phyloP scores from a whole-genome alignment of 2,888 invertebrate genomes.

The Caenorhabditis zanzibari region DNA sequence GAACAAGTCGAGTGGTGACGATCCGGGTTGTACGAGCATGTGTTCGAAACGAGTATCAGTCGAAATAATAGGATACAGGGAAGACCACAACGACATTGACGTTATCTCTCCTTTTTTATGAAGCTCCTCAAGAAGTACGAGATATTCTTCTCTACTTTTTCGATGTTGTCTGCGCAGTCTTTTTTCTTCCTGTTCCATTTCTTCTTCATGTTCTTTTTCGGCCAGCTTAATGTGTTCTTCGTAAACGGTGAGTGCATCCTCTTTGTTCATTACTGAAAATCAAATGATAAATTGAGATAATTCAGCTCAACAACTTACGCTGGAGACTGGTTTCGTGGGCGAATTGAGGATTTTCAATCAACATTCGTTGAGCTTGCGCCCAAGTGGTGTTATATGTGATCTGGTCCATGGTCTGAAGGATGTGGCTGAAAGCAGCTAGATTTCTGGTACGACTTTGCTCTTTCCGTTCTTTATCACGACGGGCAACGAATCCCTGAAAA shows the following conservation, averaged over 20 bases:
- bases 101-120: conserved; percentile 94
- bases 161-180: conserved; percentile 91
- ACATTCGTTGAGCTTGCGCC: conserved; percentile 97
- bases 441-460: conserved; percentile 88
- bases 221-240: conserved; percentile 97
- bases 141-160: conserved; percentile 95
- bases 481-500: conserved; percentile 69
- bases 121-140: conserved; percentile 90
- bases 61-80: conserved; percentile 95
- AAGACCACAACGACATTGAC: conserved; percentile 99
- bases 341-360: conserved; percentile 94
- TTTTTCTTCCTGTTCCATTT: conserved; percentile 92
- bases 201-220: conserved; percentile 93
- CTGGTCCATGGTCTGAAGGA: conserved; percentile 94
- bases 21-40: conserved; percentile 93
- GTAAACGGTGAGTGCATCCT: conserved; percentile 97
- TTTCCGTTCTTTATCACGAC: conserved; percentile 66
- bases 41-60: conserved; percentile 93
- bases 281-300: too few species aligned
- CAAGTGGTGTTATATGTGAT: conserved; percentile 95
- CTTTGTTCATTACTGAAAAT: conserved; percentile 93
- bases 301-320: conserved; percentile 85
- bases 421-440: conserved; percentile 92
- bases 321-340: conserved; percentile 93
- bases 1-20: conserved; percentile 97